phyloP scores from a whole-genome alignment of 2,888 invertebrate species.

The Rhodophaea formosa region DNA sequence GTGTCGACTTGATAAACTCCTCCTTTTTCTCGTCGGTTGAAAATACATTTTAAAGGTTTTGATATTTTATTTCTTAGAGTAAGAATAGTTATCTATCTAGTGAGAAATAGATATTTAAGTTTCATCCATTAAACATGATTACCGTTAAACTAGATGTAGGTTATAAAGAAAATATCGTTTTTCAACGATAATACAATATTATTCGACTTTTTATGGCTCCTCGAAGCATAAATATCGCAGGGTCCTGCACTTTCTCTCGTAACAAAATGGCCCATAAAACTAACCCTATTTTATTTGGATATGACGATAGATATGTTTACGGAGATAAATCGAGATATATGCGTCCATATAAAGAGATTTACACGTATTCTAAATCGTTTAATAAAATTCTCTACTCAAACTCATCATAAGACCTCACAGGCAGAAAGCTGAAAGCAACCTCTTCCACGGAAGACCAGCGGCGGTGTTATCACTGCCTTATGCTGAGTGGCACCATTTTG shows the following conservation, averaged over 20 bases:
- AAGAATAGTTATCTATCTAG: too few species aligned
- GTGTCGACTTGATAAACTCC: too few species aligned
- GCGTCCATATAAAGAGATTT: constrained; percentile 8
- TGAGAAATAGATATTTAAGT: background rate
- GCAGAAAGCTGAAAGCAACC: too few species aligned
- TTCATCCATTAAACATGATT: constrained; percentile 19
- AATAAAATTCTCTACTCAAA: too few species aligned
- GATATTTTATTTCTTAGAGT: too few species aligned
- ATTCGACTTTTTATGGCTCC: constrained; percentile 43
- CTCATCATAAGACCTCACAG: too few species aligned
- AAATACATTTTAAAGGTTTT: too few species aligned
- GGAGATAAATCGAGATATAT: constrained; percentile 19
- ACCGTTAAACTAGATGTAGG: constrained; percentile 15
- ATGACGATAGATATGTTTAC: constrained; percentile 59
- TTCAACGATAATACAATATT: constrained; percentile 29
- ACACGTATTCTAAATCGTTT: background rate
- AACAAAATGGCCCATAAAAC: constrained; percentile 47
- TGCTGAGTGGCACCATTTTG: too few species aligned
- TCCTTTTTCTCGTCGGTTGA: too few species aligned
- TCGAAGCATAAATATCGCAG: constrained; percentile 41
- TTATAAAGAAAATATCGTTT: constrained; percentile 17
- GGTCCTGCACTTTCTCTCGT: constrained; percentile 40
- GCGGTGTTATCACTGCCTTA: too few species aligned
- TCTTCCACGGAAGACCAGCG: too few species aligned
- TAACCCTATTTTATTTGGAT: constrained; percentile 52